phyloP scores from a whole-genome alignment of 2,888 invertebrate genomes.

The Sphaerophoria taeniata region DNA sequence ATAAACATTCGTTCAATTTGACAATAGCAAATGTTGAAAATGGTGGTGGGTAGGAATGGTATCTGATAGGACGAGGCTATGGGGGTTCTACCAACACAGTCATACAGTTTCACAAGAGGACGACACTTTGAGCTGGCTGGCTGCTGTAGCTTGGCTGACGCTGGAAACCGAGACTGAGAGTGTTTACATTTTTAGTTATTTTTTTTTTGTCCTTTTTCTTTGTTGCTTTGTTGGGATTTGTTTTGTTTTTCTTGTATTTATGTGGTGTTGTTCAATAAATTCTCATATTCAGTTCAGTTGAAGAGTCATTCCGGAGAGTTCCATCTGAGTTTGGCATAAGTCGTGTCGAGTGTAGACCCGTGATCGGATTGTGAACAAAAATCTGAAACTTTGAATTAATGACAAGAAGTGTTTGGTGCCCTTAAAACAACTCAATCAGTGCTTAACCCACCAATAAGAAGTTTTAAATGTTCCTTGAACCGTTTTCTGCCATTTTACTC shows the following conservation, averaged over 20 bases:
- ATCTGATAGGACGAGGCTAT: neutral
- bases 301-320: constrained; percentile 49
- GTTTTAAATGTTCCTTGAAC: constrained; percentile 30
- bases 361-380: too few species aligned
- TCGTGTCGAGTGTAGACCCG: too few species aligned
- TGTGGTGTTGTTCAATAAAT: constrained; percentile 69
- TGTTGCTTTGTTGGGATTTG: constrained; percentile 50
- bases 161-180: constrained; percentile 41
- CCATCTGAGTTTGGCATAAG: constrained; percentile 38
- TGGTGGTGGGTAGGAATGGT: constrained; percentile 4
- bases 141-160: too few species aligned
- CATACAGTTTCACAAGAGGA: neutral
- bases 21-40: constrained; percentile 29
- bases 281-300: constrained; percentile 47
- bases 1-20: constrained; percentile 70
- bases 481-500: too few species aligned
- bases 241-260: constrained; percentile 73
- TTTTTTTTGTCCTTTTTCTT: constrained; percentile 17
- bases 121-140: neutral
- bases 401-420: neutral
- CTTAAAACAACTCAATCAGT: too few species aligned
- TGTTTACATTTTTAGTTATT: constrained; percentile 37
- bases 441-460: too few species aligned
- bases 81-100: constrained; percentile 6
- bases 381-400: constrained; percentile 5